Conservation (phyloP, 2,113 vertebrate species). For the Cettia cetti region DNA sequence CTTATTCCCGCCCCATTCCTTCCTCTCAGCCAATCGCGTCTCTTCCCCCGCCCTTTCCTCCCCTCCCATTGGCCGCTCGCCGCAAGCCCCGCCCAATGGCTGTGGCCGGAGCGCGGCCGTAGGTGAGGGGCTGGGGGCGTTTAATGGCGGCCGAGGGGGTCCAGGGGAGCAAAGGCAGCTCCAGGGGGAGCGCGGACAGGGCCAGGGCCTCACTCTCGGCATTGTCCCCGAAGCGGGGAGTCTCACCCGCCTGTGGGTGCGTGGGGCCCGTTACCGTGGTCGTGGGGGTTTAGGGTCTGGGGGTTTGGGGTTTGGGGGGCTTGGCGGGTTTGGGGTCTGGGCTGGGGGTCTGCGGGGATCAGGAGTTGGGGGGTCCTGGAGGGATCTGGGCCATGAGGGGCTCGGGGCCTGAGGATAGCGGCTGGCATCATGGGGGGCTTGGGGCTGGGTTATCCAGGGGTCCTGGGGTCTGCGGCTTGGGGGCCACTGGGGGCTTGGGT, state of each 20-base stretch:
- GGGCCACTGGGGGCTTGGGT: not conserved
- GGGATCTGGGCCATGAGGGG: not conserved
- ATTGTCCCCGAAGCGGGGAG: not conserved
- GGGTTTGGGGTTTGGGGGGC: no score
- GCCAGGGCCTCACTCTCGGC: not conserved
- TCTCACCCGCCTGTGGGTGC: not conserved
- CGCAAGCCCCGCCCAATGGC: not conserved
- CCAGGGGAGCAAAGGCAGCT: fast-evolving
- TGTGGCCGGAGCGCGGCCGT: not conserved
- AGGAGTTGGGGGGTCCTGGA: no score
- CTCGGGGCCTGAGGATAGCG: not conserved
- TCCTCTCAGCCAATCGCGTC: not conserved
- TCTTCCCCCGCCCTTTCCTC: not conserved
- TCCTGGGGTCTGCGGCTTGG: not conserved
- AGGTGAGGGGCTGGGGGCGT: not conserved
- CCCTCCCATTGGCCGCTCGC: not conserved
- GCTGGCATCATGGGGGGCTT: not conserved
- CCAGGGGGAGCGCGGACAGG: not conserved
- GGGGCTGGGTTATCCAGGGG: no score
- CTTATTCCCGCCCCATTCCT: not conserved
- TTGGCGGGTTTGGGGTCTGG: no score
- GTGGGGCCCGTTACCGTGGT: not conserved
- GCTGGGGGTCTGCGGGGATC: no score
- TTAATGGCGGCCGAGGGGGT: not conserved
- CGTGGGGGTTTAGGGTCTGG: no score